Percentiles rank a stretch among this genome's conserved stretches.
These are phyloP conservation scores for Amphimedon queenslandica DNA, from an alignment of 37 sponge, comb jelly and placozoan genomes.

Conservation along the genomic window DNA sequence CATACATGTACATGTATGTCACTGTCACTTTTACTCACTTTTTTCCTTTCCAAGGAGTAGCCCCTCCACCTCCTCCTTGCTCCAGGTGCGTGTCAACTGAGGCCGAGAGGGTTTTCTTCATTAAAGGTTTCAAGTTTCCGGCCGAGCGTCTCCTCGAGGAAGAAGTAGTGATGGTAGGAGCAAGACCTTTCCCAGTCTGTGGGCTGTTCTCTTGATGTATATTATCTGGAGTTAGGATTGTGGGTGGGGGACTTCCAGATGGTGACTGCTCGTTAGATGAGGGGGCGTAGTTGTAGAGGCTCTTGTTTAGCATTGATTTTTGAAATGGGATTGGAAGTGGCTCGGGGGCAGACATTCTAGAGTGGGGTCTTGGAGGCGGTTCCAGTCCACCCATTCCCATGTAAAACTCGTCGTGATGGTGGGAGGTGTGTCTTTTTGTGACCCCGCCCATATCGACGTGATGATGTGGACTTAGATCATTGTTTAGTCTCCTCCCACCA, in stretches of 20 bases:
- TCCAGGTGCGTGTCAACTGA: conserved; percentile 21
- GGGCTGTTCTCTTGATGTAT: background rate
- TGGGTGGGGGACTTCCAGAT: background rate
- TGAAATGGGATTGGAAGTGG: conserved; percentile 72
- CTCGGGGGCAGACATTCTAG: conserved; percentile 62
- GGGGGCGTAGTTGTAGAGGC: background rate
- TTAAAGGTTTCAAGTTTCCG: background rate
- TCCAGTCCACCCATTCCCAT: background rate
- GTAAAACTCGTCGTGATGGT: background rate
- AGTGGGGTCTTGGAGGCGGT: conserved; percentile 18
- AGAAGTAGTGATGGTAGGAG: background rate
- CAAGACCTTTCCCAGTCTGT: background rate
- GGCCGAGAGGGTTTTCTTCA: conserved; percentile 1
- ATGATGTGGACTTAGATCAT: conserved; percentile 16
- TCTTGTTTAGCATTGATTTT: conserved; percentile 9
- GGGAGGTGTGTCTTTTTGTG: background rate
- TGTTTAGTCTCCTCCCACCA: conserved; percentile 23
- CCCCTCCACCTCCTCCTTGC: background rate
- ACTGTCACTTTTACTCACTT: no score
- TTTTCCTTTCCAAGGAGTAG: conserved; percentile 2
- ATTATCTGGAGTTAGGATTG: no score
- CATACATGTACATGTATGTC: no score
- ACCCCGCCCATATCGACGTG: background rate
- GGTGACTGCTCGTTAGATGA: background rate
- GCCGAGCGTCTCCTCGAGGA: background rate